These are phyloP conservation scores for Zophobas morio DNA, from an alignment of 1,140 invertebrate species.

Conservation along the genomic window DNA sequence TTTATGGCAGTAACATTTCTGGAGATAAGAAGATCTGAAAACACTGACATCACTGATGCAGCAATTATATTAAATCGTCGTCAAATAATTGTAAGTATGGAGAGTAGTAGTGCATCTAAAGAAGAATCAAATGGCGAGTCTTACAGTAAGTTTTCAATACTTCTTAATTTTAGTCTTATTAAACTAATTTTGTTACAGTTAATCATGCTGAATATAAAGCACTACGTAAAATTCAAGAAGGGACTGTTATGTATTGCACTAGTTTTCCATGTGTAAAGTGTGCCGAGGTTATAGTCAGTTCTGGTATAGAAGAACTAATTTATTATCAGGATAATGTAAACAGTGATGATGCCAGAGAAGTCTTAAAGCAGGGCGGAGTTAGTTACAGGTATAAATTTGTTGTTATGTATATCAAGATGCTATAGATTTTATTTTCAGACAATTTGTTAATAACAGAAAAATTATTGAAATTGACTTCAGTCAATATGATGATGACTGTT, in stretches of 20 bases:
- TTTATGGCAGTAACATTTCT: constrained; percentile 21
- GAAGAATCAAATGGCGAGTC: background rate
- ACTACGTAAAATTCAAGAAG: background rate
- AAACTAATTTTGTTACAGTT: constrained; percentile 9
- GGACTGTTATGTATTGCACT: constrained; percentile 22
- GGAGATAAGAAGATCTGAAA: background rate
- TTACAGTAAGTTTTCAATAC: background rate
- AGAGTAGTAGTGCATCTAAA: background rate
- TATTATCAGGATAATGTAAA: background rate
- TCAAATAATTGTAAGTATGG: constrained; percentile 20
- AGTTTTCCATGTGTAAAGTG: constrained; percentile 25
- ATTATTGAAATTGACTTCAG: constrained; percentile 4
- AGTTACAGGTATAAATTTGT: background rate
- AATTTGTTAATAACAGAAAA: background rate
- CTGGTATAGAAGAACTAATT: constrained; percentile 13
- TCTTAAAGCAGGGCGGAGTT: background rate
- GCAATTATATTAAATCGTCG: constrained; percentile 28
- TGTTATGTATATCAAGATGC: background rate
- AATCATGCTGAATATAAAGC: constrained; percentile 17
- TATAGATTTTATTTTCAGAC: constrained; percentile 1
- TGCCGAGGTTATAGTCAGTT: background rate
- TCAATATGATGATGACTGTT: background rate
- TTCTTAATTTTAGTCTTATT: background rate
- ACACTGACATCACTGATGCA: background rate
- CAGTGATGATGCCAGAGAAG: background rate